Conservation (phyloP, 2,888 invertebrate species). For the Trachelus tabidus region DNA sequence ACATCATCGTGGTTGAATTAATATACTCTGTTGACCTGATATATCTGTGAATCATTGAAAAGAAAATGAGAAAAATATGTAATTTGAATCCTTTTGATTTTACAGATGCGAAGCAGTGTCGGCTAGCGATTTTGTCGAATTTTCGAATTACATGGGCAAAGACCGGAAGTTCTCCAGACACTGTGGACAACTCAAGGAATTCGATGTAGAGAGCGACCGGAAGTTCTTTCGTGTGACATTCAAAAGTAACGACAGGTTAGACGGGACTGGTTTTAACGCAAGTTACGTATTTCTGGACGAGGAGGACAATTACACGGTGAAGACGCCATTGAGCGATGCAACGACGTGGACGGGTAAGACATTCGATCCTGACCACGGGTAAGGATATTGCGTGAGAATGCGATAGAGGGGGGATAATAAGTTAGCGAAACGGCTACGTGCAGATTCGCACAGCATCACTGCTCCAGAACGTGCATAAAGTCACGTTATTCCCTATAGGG, state of each 20-base stretch:
- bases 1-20: no score
- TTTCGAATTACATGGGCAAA: slow-evolving; percentile 92
- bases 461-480: background rate
- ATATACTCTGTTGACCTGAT: no score
- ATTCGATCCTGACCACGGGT: background rate
- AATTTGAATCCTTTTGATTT: slow-evolving; percentile 30
- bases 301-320: slow-evolving; percentile 71
- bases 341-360: slow-evolving; percentile 34
- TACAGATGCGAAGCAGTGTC: slow-evolving; percentile 89
- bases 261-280: slow-evolving; percentile 94
- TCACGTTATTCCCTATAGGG: background rate
- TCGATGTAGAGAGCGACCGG: slow-evolving; percentile 87
- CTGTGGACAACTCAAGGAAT: slow-evolving; percentile 87
- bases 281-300: slow-evolving; percentile 87
- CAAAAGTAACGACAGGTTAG: slow-evolving; percentile 91
- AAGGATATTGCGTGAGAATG: background rate
- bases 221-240: slow-evolving; percentile 96
- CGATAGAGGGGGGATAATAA: background rate
- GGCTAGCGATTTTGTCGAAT: slow-evolving; percentile 95
- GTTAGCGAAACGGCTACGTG: background rate
- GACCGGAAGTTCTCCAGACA: slow-evolving; percentile 90
- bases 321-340: slow-evolving; percentile 56
- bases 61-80: background rate
- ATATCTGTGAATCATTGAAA: background rate
- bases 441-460: background rate